Evolutionary conservation across 2,888 invertebrate species (phyloP), one percentile per base, ranked within the genome.

Genomic region (Scaptodrosophila latifasciaeformis): DNA sequence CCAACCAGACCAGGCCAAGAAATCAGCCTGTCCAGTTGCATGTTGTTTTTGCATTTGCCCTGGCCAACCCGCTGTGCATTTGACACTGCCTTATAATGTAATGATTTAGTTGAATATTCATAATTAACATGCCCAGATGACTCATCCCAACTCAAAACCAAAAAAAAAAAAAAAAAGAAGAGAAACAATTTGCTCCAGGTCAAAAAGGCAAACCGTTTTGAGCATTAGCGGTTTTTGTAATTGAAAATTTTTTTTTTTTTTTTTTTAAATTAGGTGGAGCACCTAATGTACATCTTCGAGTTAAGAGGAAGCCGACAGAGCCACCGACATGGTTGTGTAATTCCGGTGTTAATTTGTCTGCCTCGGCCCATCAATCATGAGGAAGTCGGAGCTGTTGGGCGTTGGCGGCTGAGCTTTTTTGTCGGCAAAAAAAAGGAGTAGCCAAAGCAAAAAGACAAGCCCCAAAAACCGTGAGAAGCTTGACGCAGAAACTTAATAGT

Each of bases 81-180:
- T 81, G 82, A 82, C 82, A 82, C 69, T 72, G 70, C 58, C 82
- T 81, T 72, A 71, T 75, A 82, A 81, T 82, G 82, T 77, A 83
- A 81, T 82, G 82, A 82, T 82, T 82, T 83, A 83, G 72, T 72
- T 82, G 72, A 70, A 67, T 74, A 67, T 81, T 69, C 80, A 81
- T 82, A 82, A 82, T 83, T 80, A 82, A 75, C 69, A n/a, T 9
- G 40, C 19, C 24, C 48, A 54, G 49, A 54, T 65, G 72, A 63
- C 43, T 62, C 66, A 76, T 49, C 49, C n/a, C 7, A 27, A 54
- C 34, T 44, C 46, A 58, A 24, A 13, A 12, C 30, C 37, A 29
- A 18, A 1, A 47, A 15, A 10, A 10, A 47, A 13, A n/a, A 4
- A 30, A n/a, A 1, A 4, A 10, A 0, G 12, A 9, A 31, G 29